Base-by-base conservation (phyloP, 2,113 vertebrate genomes). In the Chamaea fasciata region DNA sequence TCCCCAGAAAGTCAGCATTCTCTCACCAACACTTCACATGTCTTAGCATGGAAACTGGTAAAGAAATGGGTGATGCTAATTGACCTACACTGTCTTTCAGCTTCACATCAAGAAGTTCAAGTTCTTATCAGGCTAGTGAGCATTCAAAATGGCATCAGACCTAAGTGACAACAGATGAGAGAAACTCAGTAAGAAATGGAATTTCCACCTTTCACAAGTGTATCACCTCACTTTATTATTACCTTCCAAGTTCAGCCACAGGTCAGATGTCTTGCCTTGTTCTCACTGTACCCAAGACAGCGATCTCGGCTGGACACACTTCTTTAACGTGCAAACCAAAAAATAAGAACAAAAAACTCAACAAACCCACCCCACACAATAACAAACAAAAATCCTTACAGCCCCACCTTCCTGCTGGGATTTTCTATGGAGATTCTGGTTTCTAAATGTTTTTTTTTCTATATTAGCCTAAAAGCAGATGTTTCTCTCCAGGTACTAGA, bases 391-490 rank as follows among this genome's bases (percentile, higher is more conserved):
- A 76, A 27, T 19, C 35, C 41, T 64, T 53, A 64, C 3, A 75
- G 46, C 50, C 75, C 21, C 35, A 37, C 4, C 5, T 15, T 63
- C 56, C 31, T 0, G 0, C 26, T 55, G 33, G 7, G 26, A 30
- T 89, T 67, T 83, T 62, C 33, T 37, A 27, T 4, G 9, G 16
- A 60, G 26, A 87, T 52, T 71, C 30, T 46, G 13, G 3, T 39
- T 67, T 89, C 19, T 62, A 15, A 11, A 5, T 13, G 8, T 5
- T 30, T 11, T 0, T 49, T 70, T 50, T 22, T 11, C 13, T 53
- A 37, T 6, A 6, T 47, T 31, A 87, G 9, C 35, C 33, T 79
- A 78, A 70, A 87, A 87, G 24, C 42, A 74, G 47, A 14, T 44
- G 11, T 4, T 80, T 80, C 73, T 56, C 42, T 76, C 41, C 44